phyloP scores from a whole-genome alignment of 2,113 vertebrate genomes.

The Riparia riparia region DNA sequence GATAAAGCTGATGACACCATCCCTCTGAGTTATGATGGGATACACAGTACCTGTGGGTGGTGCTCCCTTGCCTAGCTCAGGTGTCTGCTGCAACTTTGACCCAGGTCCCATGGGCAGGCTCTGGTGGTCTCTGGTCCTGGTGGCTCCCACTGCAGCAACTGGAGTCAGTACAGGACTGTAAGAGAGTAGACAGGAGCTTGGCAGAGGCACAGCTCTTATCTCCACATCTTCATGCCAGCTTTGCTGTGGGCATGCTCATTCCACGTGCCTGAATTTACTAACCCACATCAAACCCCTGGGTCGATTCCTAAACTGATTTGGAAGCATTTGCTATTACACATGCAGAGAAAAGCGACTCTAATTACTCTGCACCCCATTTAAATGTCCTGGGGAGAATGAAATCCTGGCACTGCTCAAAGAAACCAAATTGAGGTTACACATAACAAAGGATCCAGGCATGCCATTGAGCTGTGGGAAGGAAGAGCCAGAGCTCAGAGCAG shows the following conservation, averaged over 20 bases:
- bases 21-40: neutral
- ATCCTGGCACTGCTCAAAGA: neutral
- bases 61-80: neutral
- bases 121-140: neutral
- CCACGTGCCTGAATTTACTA: neutral
- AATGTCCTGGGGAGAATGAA: neutral
- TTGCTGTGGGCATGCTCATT: neutral
- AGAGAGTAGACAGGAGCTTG: neutral
- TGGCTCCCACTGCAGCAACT: neutral
- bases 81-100: neutral
- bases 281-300: neutral
- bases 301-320: neutral
- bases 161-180: neutral
- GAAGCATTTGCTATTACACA: neutral
- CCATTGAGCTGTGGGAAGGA: neutral
- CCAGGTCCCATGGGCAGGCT: neutral
- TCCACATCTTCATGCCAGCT: neutral
- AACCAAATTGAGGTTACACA: neutral
- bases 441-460: neutral
- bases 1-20: neutral
- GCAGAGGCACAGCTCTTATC: constrained; percentile 24
- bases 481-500: neutral
- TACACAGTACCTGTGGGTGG: too few species aligned
- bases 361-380: neutral
- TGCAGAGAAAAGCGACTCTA: neutral